phyloP scores from a whole-genome alignment of 2,113 vertebrate genomes.

The human region DNA sequence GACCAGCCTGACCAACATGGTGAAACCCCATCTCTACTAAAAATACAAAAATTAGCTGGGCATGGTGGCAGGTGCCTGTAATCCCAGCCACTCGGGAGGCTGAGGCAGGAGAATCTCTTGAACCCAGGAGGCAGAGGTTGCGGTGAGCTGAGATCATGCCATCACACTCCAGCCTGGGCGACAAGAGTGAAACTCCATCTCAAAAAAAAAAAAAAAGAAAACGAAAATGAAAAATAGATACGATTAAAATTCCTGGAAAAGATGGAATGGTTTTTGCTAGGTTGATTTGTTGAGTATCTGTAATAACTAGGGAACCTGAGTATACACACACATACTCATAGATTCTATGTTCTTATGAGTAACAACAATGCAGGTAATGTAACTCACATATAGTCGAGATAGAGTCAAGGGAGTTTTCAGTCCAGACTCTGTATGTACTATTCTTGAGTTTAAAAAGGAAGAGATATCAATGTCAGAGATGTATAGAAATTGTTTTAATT shows the following conservation, averaged over 20 bases:
- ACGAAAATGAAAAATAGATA: background rate
- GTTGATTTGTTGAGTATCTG: background rate
- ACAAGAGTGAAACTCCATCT: too few relatives aligned
- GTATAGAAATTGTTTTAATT: background rate
- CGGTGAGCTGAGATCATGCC: fast-evolving
- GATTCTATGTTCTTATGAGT: background rate
- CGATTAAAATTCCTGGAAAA: conserved; percentile 38
- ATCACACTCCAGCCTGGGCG: too few relatives aligned
- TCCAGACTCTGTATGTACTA: background rate
- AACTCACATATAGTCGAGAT: background rate
- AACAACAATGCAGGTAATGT: background rate
- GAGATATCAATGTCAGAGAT: background rate
- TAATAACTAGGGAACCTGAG: background rate
- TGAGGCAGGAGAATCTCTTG: too few relatives aligned
- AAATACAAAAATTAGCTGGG: too few relatives aligned
- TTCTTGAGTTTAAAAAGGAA: background rate
- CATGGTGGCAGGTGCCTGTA: too few relatives aligned
- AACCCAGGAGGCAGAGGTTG: too few relatives aligned
- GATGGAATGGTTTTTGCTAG: background rate
- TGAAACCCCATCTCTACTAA: too few relatives aligned
- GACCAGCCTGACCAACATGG: too few relatives aligned
- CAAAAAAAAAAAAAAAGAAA: too few relatives aligned
- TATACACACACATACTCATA: background rate
- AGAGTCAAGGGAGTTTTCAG: background rate
- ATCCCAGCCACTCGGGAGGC: too few relatives aligned